Evolutionary conservation across 2,113 vertebrate genomes (phyloP), one percentile per base, ranked within the genome.

Genomic region (Phoenicopterus ruber): DNA sequence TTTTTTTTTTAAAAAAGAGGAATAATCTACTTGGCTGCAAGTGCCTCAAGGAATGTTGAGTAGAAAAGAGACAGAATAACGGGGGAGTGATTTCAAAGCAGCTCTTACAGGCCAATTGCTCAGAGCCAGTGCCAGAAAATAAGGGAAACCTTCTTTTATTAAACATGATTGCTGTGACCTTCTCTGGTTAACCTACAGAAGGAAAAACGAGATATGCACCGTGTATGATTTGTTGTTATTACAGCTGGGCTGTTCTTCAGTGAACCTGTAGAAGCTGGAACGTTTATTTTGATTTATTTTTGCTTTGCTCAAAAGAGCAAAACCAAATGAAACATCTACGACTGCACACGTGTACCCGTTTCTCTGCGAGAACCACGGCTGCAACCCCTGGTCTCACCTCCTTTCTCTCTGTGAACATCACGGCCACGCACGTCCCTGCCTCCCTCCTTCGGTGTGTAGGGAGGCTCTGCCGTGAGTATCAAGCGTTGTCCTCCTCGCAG

Each of bases 61-160:
- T 83, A 92, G 93, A 96, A 95, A 96, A 96, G 93, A 97, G 95
- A 86, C 82, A 86, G 94, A 96, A 96, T 94, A 97, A 96, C 92
- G 5, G 10, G 93, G 93, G 94, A 97, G 87, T 96, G 97, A 96
- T 96, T 98, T 96, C 97, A 96, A 97, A 94, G 93, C 90, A 94
- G 85, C 52, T 92, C 90, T 95, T 94, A 63, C 54, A 7, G 52
- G 96, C 88, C 92, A 96, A 91, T 96, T 95, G 96, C 96, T 96
- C 90, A 90, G 70, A 98, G 96, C 93, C 55, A 91, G 61, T 76
- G 81, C 94, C 94, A 95, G 94, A 95, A 97, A 97, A 95, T 86
- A 96, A 96, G 86, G 74, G 90, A 97, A 97, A 94, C 86, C 88
- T 92, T 97, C 94, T 97, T 97, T 96, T 97, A 97, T 95, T 96